Evolutionary conservation across 64 coral and sea anemone genomes (phyloP).

Genomic region (Montipora efflorescens): DNA sequence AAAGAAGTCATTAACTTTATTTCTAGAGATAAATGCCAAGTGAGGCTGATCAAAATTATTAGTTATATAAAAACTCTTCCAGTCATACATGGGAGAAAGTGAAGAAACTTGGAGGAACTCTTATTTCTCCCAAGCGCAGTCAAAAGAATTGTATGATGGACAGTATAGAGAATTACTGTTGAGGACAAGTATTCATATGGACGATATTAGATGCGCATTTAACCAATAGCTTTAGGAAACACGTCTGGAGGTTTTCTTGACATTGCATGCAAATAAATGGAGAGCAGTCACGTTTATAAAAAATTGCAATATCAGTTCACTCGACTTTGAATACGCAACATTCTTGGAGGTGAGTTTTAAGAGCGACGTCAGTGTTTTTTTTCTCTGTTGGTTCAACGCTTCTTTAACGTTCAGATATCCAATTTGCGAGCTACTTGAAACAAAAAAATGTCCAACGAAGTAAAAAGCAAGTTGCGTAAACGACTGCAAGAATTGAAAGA

Average conservation of each 20-base stretch:
- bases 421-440: neutral
- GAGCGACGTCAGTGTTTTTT: neutral
- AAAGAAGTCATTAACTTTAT: constrained; percentile 30
- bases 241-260: neutral
- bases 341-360: neutral
- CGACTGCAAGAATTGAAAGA: constrained; percentile 80
- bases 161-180: neutral
- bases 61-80: neutral
- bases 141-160: neutral
- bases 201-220: neutral
- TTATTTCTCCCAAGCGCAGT: neutral
- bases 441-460: neutral
- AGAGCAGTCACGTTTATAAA: neutral
- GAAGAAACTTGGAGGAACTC: too few relatives aligned
- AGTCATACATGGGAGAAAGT: too few relatives aligned
- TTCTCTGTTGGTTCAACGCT: too few relatives aligned
- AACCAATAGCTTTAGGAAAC: neutral
- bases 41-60: neutral
- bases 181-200: neutral
- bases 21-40: neutral
- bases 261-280: constrained; percentile 48
- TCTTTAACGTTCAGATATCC: too few relatives aligned
- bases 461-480: constrained; percentile 63
- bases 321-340: neutral
- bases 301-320: constrained; percentile 24